Evolutionary conservation across 2,888 invertebrate species (phyloP), one percentile per base, ranked within the genome.

Genomic region (Vesta saturnalis): DNA sequence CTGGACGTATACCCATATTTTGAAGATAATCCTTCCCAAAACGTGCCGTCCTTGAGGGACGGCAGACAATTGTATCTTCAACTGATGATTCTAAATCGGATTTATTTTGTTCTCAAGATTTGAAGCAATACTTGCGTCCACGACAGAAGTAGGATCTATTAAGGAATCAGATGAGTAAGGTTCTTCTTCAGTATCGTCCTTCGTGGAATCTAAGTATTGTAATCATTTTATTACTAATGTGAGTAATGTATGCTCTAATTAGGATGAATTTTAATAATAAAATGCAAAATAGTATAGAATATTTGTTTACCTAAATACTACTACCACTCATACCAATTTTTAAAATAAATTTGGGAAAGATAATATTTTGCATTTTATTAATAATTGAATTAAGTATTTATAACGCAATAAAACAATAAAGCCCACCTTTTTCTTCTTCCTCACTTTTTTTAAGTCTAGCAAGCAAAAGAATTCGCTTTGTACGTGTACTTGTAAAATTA

Each of bases 141-240:
- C 10, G 43, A 14, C 43, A 43, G 2, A 43, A 43, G 43, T 5
- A 14, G 43, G 43, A 43, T 43, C 43, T 43, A 43, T n/a, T 43
- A 43, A 43, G 43, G 43, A 43, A 43, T 43, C 43, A 43, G 43
- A n/a, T 43, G 43, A 43, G 43, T 43, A 43, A 43, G 43, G 43
- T 43, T 43, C 43, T 43, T 43, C 43, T 43, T 43, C 43, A 43
- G 43, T 43, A 43, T 43, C 43, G 43, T 43, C 43, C 43, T 43
- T 12, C 43, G 43, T 43, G 43, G 43, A 43, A 43, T 43, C 43
- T 43, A 43, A 43, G 43, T 43, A 43, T 43, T 43, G 43, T n/a
- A 43, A 23, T 23, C 3, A 23, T 23, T 23, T 23, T 23, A 23
- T 23, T 23, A 23, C 4, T 23, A 23, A 43, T 43, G 43, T 14